Conservation (phyloP, 2,113 vertebrate genomes). For the Donacobius atricapilla region DNA sequence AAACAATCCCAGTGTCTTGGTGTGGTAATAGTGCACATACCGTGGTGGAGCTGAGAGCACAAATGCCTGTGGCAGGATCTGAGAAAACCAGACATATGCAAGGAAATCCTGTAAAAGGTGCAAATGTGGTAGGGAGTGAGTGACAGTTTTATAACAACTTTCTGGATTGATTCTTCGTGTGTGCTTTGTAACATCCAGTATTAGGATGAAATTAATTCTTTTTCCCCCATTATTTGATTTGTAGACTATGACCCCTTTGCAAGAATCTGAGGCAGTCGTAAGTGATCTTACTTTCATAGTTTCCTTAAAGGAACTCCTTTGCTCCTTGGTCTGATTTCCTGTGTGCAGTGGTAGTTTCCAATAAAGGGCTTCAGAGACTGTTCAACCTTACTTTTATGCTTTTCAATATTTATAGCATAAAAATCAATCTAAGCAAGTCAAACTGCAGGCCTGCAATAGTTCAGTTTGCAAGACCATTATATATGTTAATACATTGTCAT, state of each 20-base stretch:
- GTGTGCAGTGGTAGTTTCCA: neutral
- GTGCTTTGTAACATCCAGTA: neutral
- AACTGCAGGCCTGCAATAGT: neutral
- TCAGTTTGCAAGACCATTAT: neutral
- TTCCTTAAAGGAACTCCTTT: neutral
- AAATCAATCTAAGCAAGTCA: neutral
- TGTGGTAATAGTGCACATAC: neutral
- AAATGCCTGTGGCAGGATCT: neutral
- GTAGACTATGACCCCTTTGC: neutral
- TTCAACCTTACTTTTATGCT: neutral
- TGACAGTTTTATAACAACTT: neutral
- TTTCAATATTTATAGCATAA: neutral
- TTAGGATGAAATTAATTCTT: neutral
- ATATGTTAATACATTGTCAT: neutral
- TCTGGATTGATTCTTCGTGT: neutral
- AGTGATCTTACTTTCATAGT: neutral
- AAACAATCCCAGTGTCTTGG: neutral
- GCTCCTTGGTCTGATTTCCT: neutral
- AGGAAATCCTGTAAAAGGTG: neutral
- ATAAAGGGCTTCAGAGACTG: neutral
- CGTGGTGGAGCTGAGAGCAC: neutral
- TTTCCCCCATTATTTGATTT: rapidly evolving
- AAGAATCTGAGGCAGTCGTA: neutral
- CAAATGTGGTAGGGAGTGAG: neutral
- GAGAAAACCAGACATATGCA: neutral